Base-by-base conservation (phyloP, 2,888 invertebrate genomes). In the Nezara viridula region DNA sequence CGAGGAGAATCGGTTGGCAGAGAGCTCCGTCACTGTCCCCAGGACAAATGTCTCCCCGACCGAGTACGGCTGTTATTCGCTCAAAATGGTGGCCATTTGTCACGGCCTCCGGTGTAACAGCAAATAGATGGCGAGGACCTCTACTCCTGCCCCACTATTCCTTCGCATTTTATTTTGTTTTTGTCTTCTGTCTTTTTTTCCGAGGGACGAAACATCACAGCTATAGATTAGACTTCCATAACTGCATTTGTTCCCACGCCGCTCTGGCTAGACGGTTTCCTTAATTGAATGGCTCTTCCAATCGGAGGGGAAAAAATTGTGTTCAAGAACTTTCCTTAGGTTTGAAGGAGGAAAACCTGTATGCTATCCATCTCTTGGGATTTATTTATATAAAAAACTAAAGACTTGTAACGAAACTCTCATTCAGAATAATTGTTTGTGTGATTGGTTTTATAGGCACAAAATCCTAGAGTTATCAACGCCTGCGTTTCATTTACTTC, bases 1-100 rank as follows among this genome's bases (percentile, higher is more conserved):
- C 21, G 66, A 21, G 4, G 5, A 1, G 19, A 7, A 14, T 7
- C 19, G 37, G 66, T 37, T 3, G 16, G 66, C 32, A 12, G 19
- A 5, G 3, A 73, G 27, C 7, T 37, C 37, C 27, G n/a, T 60
- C 60, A 27, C n/a, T 60, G 27, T 27, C 27, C 12, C 12, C n/a
- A 14, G 27, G 60, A 60, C 60, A 60, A 60, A 60, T 60, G 60
- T 14, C 24, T 50, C 66, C 19, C 12, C 21, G 66, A 0, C 5
- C 19, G 21, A 73, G 37, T 6, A 73, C 37, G 32, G 32, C 66
- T 37, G 66, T 73, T 73, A 37, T 73, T 73, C 19, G 32, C 32
- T 37, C 32, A 73, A 73, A 73, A 73, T 73, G 66, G 66, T 37
- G 37, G 37, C 37, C 32, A 73, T 73, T 73, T 73, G 37, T 73